Percentiles rank a stretch among this genome's conserved stretches.
phyloP scores from a whole-genome alignment of 2,888 invertebrate genomes.

The Sphaerophoria rueppellii region DNA sequence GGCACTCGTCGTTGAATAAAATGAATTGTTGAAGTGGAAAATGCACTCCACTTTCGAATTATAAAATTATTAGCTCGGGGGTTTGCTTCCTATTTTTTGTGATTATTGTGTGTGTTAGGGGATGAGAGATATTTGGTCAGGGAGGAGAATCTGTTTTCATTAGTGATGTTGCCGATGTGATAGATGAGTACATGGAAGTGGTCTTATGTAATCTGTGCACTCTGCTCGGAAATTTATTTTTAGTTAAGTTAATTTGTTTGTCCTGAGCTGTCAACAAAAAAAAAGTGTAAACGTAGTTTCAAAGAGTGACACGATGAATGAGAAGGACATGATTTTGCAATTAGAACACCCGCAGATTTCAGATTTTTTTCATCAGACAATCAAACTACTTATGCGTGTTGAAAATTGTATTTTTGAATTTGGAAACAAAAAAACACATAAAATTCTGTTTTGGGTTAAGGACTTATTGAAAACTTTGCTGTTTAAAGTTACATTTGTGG shows the following conservation, averaged over 20 bases:
- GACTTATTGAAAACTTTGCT: too few relatives aligned
- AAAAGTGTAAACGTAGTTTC: not conserved
- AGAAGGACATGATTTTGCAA: conserved; percentile 20
- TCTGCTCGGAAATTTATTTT: not conserved
- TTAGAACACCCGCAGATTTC: not conserved
- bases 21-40: conserved; percentile 26
- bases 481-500: too few relatives aligned
- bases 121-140: not conserved
- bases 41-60: conserved; percentile 30
- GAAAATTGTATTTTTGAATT: not conserved
- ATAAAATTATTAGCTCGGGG: conserved; percentile 4
- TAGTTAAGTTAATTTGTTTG: not conserved
- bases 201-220: not conserved
- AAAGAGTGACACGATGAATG: conserved; percentile 10
- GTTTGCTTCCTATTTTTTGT: not conserved
- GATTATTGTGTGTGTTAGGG: not conserved
- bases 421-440: too few relatives aligned
- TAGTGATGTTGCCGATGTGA: not conserved
- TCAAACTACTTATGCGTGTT: not conserved
- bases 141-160: conserved; percentile 24
- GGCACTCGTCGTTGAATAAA: not conserved
- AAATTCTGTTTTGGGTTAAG: too few relatives aligned
- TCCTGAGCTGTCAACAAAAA: too few relatives aligned
- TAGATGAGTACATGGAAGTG: conserved; percentile 7
- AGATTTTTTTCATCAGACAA: not conserved